Percentiles rank a stretch among this genome's conserved stretches.
Conservation (phyloP, 2,888 invertebrate genomes). For the Nephrotoma flavescens region DNA sequence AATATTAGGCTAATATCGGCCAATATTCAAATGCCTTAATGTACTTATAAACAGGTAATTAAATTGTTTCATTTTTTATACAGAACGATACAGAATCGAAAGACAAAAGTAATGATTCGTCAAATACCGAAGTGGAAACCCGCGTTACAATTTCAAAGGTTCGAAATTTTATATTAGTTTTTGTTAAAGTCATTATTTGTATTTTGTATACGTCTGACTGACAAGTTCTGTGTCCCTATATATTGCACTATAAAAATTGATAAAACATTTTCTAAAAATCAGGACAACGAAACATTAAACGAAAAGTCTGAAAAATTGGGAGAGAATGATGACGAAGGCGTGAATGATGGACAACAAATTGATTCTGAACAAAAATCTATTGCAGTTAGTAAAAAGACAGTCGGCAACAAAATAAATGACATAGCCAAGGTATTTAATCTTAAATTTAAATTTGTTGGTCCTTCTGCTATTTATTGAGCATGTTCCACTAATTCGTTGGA, state of each 20-base stretch:
- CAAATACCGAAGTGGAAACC: not conserved
- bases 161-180: not conserved
- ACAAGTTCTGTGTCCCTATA: not conserved
- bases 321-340: not conserved
- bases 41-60: too few relatives aligned
- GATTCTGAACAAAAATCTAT: not conserved
- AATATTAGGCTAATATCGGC: too few relatives aligned
- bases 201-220: not conserved
- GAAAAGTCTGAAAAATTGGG: not conserved
- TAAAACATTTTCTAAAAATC: not conserved
- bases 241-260: not conserved
- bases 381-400: not conserved
- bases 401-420: too few relatives aligned
- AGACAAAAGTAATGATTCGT: not conserved
- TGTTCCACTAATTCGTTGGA: too few relatives aligned
- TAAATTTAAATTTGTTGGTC: too few relatives aligned
- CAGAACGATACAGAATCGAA: not conserved
- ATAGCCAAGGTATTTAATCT: too few relatives aligned
- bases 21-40: too few relatives aligned
- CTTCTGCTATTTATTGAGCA: too few relatives aligned
- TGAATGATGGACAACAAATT: not conserved
- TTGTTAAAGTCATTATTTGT: not conserved
- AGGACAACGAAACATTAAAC: not conserved
- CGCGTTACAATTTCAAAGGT: not conserved
- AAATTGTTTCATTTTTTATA: not conserved